A percentile compares a stretch with the other conserved stretches of the same genome.
These are phyloP conservation scores for Collichthys lucidus DNA, from an alignment of 2,113 vertebrate genomes.

Conservation along the genomic window DNA sequence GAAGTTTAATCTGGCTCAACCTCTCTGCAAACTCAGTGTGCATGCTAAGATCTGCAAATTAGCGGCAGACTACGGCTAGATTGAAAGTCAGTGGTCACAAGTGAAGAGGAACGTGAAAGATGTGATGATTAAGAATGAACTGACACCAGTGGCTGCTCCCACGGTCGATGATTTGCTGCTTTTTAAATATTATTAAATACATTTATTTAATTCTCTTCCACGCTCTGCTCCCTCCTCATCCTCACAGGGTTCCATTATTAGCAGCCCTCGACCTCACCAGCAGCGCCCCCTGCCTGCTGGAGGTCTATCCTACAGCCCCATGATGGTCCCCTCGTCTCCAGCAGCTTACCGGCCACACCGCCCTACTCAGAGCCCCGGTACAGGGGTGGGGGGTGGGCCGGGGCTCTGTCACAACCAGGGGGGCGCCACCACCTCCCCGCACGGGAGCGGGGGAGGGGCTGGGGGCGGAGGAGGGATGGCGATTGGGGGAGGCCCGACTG, in stretches of 20 bases:
- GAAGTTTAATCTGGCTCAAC: no score
- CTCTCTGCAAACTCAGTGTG: no score
- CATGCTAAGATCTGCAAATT: no score
- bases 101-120: no score
- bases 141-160: neutral
- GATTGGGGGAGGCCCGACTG: conserved; percentile 60
- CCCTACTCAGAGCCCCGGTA: conserved; percentile 89
- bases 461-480: conserved; percentile 74
- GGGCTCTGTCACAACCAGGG: conserved; percentile 84
- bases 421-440: conserved; percentile 66
- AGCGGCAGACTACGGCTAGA: no score
- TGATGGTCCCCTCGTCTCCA: conserved; percentile 78
- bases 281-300: conserved; percentile 86
- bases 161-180: neutral
- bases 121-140: neutral
- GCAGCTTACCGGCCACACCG: conserved; percentile 91
- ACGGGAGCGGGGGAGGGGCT: conserved; percentile 74
- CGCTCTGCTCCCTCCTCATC: conserved; percentile 61
- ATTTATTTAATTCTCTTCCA: neutral
- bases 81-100: no score
- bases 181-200: neutral
- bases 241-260: conserved; percentile 92
- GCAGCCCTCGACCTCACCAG: conserved; percentile 91
- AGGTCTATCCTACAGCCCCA: conserved; percentile 74
- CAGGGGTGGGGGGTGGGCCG: conserved; percentile 87